A percentile compares a stretch with the other conserved stretches of the same genome.
These are phyloP conservation scores for Hephaestus fuliginosus DNA, from an alignment of 2,797 vertebrate genomes.

Conservation along the genomic window DNA sequence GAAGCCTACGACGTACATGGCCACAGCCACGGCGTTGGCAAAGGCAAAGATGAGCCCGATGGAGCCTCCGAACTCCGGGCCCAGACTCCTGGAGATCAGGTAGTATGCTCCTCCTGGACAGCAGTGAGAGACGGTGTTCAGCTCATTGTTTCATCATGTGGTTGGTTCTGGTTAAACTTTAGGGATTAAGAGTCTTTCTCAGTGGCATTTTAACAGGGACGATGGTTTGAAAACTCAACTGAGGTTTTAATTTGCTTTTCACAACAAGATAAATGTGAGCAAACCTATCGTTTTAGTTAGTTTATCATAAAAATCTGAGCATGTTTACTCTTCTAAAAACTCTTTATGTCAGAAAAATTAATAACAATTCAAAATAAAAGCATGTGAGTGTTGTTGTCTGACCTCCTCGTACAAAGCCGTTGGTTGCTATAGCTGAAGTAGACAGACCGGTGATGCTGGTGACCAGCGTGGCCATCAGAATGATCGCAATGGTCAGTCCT, in stretches of 20 bases:
- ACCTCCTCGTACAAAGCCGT: constrained; percentile 98
- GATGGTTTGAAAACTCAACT: neutral
- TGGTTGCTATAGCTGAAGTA: constrained; percentile 97
- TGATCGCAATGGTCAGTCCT: constrained; percentile 92
- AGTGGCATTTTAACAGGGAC: neutral
- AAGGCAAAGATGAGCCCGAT: constrained; percentile 98
- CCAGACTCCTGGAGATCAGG: constrained; percentile 96
- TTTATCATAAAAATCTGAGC: neutral
- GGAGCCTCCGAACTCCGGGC: constrained; percentile 96
- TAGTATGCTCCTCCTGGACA: constrained; percentile 95
- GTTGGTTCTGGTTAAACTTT: too few relatives aligned
- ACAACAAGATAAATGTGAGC: neutral
- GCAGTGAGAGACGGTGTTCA: neutral
- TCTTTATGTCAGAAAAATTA: neutral
- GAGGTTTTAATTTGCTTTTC: neutral
- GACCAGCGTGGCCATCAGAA: constrained; percentile 94
- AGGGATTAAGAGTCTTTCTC: neutral
- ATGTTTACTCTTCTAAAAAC: neutral
- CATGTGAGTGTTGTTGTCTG: constrained; percentile 46
- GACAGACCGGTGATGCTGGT: constrained; percentile 97
- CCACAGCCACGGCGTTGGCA: constrained; percentile 97
- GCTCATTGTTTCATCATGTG: neutral
- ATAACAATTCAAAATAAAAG: constrained; percentile 23
- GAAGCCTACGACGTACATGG: constrained; percentile 99
- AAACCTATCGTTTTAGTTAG: neutral